These are phyloP conservation scores for Pharmacophagus antenor DNA, from an alignment of 2,888 invertebrate genomes.

Conservation along the genomic window DNA sequence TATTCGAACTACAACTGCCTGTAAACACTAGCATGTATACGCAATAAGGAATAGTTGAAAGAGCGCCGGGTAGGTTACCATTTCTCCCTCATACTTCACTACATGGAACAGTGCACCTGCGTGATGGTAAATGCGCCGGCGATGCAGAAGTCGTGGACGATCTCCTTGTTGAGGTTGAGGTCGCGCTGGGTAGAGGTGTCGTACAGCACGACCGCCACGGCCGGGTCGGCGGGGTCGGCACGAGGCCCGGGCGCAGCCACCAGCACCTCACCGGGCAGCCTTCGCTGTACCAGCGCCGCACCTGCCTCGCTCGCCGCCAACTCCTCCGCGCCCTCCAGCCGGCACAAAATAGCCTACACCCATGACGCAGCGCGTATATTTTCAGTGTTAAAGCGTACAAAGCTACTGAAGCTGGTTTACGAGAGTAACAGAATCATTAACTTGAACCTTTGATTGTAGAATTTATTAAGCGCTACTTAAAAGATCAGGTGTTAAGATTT, in stretches of 20 bases:
- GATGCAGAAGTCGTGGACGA: slow-evolving; percentile 77
- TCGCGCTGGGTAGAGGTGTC: slow-evolving; percentile 84
- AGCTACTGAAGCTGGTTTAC: background rate
- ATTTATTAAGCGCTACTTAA: too few relatives aligned
- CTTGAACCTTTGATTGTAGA: too few relatives aligned
- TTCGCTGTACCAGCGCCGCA: slow-evolving; percentile 67
- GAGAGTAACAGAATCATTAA: background rate
- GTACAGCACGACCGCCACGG: slow-evolving; percentile 81
- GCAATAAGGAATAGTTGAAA: background rate
- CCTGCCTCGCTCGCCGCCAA: slow-evolving; percentile 59
- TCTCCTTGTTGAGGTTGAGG: slow-evolving; percentile 83
- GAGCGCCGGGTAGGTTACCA: background rate
- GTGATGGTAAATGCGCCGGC: slow-evolving; percentile 59
- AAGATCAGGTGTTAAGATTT: too few relatives aligned
- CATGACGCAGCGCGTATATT: background rate
- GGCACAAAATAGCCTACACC: slow-evolving; percentile 83
- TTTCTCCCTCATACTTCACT: background rate
- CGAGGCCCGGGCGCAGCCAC: slow-evolving; percentile 77
- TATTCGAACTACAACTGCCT: too few relatives aligned
- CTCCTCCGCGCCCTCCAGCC: slow-evolving; percentile 86
- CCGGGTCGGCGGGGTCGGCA: slow-evolving; percentile 67
- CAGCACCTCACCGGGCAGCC: slow-evolving; percentile 65
- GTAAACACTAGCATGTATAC: too few relatives aligned
- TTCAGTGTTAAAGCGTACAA: background rate
- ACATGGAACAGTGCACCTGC: slow-evolving; percentile 44